phyloP scores from a whole-genome alignment of 2,888 invertebrate genomes.

The Pristionchus exspectatus region DNA sequence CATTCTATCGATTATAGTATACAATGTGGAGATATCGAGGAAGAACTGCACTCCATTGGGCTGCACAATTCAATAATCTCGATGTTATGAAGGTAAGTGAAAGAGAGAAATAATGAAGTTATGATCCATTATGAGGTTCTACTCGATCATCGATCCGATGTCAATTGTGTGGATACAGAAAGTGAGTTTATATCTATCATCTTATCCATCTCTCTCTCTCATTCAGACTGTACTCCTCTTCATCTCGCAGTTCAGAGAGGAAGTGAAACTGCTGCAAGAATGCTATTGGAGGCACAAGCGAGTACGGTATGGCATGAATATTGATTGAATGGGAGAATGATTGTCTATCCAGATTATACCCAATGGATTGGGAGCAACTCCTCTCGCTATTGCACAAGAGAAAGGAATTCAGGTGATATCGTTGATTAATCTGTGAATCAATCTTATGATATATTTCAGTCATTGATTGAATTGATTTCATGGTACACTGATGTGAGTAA shows the following conservation, averaged over 20 bases:
- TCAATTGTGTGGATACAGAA: conserved; percentile 27
- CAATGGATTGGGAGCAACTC: not conserved
- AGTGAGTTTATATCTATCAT: not conserved
- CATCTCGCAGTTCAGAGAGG: conserved; percentile 25
- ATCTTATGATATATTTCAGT: not conserved
- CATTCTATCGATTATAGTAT: not conserved
- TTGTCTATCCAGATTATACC: not conserved
- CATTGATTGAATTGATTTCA: conserved; percentile 16
- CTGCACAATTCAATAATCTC: conserved; percentile 38
- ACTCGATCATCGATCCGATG: conserved; percentile 40
- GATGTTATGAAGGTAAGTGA: conserved; percentile 33
- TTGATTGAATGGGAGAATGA: not conserved
- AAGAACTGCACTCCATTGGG: conserved; percentile 43
- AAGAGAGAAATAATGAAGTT: not conserved
- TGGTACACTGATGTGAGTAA: conserved; percentile 42
- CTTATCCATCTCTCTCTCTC: not conserved
- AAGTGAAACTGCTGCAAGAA: not conserved
- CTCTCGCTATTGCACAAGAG: conserved; percentile 13
- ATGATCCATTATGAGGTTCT: conserved; percentile 1
- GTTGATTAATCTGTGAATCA: not conserved
- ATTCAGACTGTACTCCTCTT: conserved; percentile 36
- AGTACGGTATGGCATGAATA: not conserved
- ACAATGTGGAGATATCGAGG: conserved; percentile 48
- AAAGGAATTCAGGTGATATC: conserved; percentile 10
- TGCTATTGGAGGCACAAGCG: conserved; percentile 42